Evolutionary conservation across 1,140 invertebrate genomes (phyloP).

Genomic region (Ceratina calcarata): DNA sequence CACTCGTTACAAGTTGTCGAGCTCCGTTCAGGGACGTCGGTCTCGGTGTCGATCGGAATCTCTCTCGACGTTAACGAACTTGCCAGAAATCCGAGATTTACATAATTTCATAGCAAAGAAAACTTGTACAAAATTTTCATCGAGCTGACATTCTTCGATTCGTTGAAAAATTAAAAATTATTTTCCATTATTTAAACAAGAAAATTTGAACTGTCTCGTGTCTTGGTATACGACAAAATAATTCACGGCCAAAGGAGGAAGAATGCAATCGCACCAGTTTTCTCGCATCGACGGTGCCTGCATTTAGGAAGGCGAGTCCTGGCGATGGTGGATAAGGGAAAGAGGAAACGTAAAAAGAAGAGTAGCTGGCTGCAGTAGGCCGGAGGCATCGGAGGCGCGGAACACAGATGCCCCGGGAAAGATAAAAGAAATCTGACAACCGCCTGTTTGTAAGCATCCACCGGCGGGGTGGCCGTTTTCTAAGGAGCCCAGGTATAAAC

Average conservation of each 20-base stretch:
- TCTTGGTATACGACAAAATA: no score
- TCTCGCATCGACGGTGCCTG: constrained; percentile 32
- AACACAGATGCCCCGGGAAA: constrained; percentile 74
- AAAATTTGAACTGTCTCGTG: no score
- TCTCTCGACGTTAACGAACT: no score
- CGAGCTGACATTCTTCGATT: no score
- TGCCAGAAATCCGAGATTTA: no score
- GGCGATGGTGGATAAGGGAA: constrained; percentile 35
- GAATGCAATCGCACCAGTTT: constrained; percentile 17
- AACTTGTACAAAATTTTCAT: no score
- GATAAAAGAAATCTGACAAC: constrained; percentile 80
- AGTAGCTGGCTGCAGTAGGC: constrained; percentile 14
- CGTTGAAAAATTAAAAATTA: no score
- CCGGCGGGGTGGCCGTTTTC: constrained; percentile 51
- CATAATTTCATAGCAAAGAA: no score
- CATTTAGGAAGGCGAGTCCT: constrained; percentile 4
- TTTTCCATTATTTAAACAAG: no score
- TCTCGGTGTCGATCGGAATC: background rate
- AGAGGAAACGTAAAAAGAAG: constrained; percentile 45
- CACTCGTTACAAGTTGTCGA: constrained; percentile 3
- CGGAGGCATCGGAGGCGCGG: constrained; percentile 52
- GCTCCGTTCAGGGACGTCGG: background rate
- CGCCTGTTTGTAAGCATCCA: constrained; percentile 76
- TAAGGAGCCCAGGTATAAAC: constrained; percentile 73
- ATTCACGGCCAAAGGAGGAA: background rate